phyloP scores from a whole-genome alignment of 1,140 invertebrate genomes.

The Rhagoletis pomonella region DNA sequence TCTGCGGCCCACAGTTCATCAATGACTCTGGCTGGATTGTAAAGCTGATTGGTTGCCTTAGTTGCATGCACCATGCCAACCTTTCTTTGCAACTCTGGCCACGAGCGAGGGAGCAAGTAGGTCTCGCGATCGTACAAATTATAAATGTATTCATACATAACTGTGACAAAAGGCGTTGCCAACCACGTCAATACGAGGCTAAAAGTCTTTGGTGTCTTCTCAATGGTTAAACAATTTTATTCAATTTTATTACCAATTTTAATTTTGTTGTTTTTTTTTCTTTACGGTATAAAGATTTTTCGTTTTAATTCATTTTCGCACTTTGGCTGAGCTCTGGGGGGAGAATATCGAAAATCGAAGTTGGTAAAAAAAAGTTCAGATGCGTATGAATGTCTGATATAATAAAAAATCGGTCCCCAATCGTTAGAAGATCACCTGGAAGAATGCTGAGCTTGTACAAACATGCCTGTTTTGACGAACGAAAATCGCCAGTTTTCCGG shows the following conservation, averaged over 20 bases:
- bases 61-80: not conserved
- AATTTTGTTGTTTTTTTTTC: no score
- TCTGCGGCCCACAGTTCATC: not conserved
- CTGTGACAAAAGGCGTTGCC: conserved; percentile 73
- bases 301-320: no score
- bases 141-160: conserved; percentile 57
- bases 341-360: no score
- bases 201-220: not conserved
- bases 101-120: not conserved
- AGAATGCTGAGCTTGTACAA: no score
- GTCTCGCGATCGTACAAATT: not conserved
- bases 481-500: no score
- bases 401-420: no score
- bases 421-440: no score
- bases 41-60: not conserved
- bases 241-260: not conserved
- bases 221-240: not conserved
- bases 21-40: not conserved
- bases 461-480: no score
- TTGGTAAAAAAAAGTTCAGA: no score
- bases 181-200: conserved; percentile 61
- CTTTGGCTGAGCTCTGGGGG: no score
- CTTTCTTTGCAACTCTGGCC: not conserved
- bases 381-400: no score
- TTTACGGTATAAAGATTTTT: no score